Conservation (phyloP, 1,140 invertebrate species). For the Lethocerus indicus region DNA sequence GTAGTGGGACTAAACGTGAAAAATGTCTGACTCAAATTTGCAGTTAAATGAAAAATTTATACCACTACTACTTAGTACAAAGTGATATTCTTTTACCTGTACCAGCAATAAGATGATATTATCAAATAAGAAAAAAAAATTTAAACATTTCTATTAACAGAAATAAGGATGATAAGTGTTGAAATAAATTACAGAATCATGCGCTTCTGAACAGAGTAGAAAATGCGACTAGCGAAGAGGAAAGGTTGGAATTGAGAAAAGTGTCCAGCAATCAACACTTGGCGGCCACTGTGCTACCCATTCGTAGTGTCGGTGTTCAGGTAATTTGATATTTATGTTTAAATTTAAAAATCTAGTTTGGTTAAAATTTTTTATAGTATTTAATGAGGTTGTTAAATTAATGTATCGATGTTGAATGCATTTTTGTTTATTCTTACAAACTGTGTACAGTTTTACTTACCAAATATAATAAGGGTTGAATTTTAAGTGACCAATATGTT, state of each 20-base stretch:
- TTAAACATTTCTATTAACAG: no score
- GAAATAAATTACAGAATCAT: conserved; percentile 45
- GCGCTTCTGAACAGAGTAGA: conserved; percentile 77
- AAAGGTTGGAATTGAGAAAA: conserved; percentile 48
- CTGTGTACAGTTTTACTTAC: background rate
- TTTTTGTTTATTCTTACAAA: conserved; percentile 1
- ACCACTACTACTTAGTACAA: no score
- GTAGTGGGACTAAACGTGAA: no score
- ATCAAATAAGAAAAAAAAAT: no score
- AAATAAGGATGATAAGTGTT: no score
- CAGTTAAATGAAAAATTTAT: no score
- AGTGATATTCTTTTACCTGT: no score
- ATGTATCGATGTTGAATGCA: conserved; percentile 1
- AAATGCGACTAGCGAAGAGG: conserved; percentile 55
- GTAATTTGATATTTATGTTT: conserved; percentile 34
- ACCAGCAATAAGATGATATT: no score
- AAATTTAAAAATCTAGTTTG: background rate
- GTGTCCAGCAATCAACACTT: conserved; percentile 66
- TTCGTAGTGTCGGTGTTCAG: conserved; percentile 94
- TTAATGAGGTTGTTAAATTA: conserved; percentile 1
- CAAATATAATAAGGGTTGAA: no score
- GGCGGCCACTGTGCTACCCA: conserved; percentile 74
- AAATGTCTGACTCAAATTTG: no score
- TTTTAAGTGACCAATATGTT: no score
- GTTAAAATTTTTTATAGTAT: background rate